Evolutionary conservation across 1,140 invertebrate genomes (phyloP), one percentile per base, ranked within the genome.

Genomic region (Eupristina koningsbergeri): DNA sequence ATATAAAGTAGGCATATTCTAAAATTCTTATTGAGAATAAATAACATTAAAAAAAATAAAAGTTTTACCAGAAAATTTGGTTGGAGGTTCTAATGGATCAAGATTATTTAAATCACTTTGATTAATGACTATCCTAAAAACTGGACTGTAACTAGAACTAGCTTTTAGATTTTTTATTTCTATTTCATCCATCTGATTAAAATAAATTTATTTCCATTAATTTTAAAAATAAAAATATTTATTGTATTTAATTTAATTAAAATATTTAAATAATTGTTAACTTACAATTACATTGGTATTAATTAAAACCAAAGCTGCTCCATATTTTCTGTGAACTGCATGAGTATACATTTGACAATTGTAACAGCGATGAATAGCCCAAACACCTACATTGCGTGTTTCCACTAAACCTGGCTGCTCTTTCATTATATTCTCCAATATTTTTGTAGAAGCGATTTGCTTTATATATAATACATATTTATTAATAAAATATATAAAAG

Each of bases 311-410:
- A 89, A 89, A 80, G 91, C 89, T 71, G 93, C 93, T 84, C 93
- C 93, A 86, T 90, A 89, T 84, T 93, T 90, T 84, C 88, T 89
- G 61, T 93, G 92, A 13, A 94, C 87, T n/a, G 93, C 93, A 89
- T 94, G 93, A 26, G 93, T 93, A 84, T 93, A 90, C 83, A 87
- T 87, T n/a, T 83, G 86, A 88, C 92, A 93, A 86, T 92, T 93
- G 9, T 89, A 90, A 89, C 93, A 94, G 69, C 89, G 89, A 88
- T 92, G 90, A 82, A 94, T 87, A 58, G 90, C 88, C 93, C 93
- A 94, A 53, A 88, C 86, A 63, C 92, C 93, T 11, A 93, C 86
- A 87, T 90, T 91, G 86, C 89, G 89, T 50, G 90, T 87, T 84
- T 91, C 89, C 41, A 94, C 90, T 71, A 94, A 88, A 39, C 90